These are phyloP conservation scores for Anoura caudifer DNA, from an alignment of 2,113 vertebrate genomes.

Conservation along the genomic window DNA sequence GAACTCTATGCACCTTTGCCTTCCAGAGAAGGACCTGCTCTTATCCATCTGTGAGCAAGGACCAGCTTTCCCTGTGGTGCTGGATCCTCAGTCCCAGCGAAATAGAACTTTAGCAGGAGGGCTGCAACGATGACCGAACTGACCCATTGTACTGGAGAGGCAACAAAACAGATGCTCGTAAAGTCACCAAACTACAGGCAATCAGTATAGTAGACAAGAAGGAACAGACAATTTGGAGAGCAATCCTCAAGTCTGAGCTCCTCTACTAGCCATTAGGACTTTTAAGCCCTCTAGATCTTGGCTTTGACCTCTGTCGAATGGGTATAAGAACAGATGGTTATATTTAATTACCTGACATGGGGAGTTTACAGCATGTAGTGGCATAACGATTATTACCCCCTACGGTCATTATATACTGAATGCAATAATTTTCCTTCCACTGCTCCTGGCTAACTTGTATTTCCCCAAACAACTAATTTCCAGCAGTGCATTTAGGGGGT, in stretches of 20 bases:
- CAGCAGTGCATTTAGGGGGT: not conserved
- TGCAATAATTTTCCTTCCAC: not conserved
- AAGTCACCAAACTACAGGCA: not conserved
- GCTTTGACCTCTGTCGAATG: not conserved
- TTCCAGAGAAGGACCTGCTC: not conserved
- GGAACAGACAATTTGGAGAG: not conserved
- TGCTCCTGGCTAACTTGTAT: not conserved
- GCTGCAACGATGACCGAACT: not conserved
- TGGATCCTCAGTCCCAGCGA: not conserved
- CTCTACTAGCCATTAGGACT: not conserved
- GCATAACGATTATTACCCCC: not conserved
- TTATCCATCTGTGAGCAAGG: not conserved
- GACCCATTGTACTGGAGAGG: not conserved
- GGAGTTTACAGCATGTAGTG: not conserved
- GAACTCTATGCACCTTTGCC: not conserved
- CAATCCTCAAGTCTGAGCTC: not conserved
- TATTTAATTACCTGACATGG: not conserved
- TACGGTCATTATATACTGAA: not conserved
- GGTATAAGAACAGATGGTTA: not conserved
- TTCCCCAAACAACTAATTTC: not conserved
- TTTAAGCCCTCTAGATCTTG: not conserved
- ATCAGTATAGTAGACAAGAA: not conserved
- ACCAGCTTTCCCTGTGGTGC: not conserved
- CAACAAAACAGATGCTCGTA: not conserved
- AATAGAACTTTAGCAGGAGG: not conserved